Conservation (phyloP, 2,888 invertebrate species). For the Hesperia comma region DNA sequence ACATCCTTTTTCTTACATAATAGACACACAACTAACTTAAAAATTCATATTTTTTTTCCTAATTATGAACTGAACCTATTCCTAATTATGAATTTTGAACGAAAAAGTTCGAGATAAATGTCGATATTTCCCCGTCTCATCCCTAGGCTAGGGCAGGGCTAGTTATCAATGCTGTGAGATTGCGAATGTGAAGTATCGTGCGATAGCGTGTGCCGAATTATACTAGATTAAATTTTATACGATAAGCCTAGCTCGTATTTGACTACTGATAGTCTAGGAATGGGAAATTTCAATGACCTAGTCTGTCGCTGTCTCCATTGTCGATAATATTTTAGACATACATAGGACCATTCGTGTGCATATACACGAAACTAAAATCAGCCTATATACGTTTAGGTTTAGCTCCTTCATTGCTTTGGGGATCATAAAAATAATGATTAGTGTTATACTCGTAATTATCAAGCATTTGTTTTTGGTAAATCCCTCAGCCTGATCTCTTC, state of each 20-base stretch:
- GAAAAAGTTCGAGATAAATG: constrained; percentile 27
- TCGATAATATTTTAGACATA: background rate
- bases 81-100: background rate
- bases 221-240: constrained; percentile 60
- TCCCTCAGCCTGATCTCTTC: too few relatives aligned
- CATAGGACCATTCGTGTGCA: too few relatives aligned
- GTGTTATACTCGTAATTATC: too few relatives aligned
- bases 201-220: constrained; percentile 74
- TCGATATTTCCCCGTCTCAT: constrained; percentile 51
- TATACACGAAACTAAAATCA: too few relatives aligned
- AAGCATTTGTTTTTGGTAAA: too few relatives aligned
- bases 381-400: too few relatives aligned
- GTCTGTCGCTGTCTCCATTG: background rate
- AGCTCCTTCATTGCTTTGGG: too few relatives aligned
- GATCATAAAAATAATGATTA: too few relatives aligned
- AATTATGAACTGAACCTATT: too few relatives aligned
- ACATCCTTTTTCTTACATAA: background rate
- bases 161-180: constrained; percentile 74
- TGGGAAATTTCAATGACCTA: constrained; percentile 21
- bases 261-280: constrained; percentile 36
- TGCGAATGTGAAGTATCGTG: constrained; percentile 67
- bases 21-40: too few relatives aligned
- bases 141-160: constrained; percentile 74
- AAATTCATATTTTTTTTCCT: too few relatives aligned
- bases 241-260: constrained; percentile 48